Evolutionary conservation across 2,888 invertebrate genomes (phyloP), one percentile per base, ranked within the genome.

Genomic region (Cephus sareptanus): DNA sequence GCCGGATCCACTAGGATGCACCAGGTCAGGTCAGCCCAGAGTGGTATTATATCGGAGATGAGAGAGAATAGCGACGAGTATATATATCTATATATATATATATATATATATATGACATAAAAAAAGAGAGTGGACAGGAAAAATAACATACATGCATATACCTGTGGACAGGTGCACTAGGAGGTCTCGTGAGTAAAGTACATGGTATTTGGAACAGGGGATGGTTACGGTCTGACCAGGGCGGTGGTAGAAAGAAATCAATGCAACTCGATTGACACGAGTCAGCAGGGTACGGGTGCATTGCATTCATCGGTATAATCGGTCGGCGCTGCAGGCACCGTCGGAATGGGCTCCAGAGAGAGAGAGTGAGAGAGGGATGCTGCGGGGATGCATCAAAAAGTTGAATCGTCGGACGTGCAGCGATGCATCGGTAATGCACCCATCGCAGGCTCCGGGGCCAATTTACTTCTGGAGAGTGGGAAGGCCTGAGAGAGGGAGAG

Each of bases 341-440:
- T 56, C 56, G 56, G 23, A 56, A 56, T 56, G 56, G 56, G 56
- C 23, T 56, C 23, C 56, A 9, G 56, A 23, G 56, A 56, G 56
- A 23, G 40, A 23, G 56, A 23, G 40, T 23, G 23, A 1, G 23
- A 9, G 56, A 23, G 56, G 56, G 56, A 23, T 56, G 56, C 23
- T 56, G 56, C 23, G 23, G 56, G 56, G 56, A 56, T 33, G 71
- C 71, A 71, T 71, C 71, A 71, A 71, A 86, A 82, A 82, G 84
- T 86, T 85, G 83, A 85, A 87, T 86, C 83, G 87, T 80, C 84
- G 81, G 82, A 83, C 81, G 83, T 79, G 83, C 84, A 81, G 80
- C 81, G 81, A 83, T 83, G 83, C 84, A 85, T 84, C 80, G 82
- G 83, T 84, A 82, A 83, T 84, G 85, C 82, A 83, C 80, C 82